phyloP scores from a whole-genome alignment of 2,113 vertebrate genomes.

The Boleophthalmus pectinirostris region DNA sequence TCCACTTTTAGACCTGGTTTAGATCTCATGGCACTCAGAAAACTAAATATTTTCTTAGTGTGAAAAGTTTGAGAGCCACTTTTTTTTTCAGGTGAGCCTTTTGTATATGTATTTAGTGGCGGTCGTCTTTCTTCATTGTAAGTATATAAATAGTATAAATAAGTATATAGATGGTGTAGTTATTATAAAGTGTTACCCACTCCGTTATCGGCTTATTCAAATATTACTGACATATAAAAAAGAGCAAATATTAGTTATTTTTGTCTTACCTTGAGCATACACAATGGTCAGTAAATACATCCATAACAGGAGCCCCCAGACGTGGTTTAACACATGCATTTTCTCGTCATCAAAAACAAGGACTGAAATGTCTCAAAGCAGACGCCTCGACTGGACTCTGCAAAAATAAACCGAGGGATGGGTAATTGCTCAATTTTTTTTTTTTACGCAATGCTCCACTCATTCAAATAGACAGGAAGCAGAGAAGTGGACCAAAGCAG shows the following conservation, averaged over 20 bases:
- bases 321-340: slow-evolving; percentile 39
- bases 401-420: slow-evolving; percentile 7
- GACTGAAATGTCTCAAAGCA: neutral
- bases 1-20: no score
- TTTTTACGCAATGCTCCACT: slow-evolving; percentile 12
- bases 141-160: no score
- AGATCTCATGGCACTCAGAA: no score
- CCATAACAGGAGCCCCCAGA: slow-evolving; percentile 45
- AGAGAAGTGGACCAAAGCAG: neutral
- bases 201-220: neutral
- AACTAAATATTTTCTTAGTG: no score
- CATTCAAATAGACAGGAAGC: neutral
- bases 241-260: neutral
- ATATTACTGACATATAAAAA: neutral
- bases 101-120: no score
- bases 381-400: slow-evolving; percentile 8
- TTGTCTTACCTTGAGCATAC: slow-evolving; percentile 45
- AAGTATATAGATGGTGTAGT: no score
- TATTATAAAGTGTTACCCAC: no score
- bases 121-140: no score
- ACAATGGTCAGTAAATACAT: slow-evolving; percentile 41
- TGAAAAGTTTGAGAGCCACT: no score
- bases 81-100: no score
- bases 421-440: slow-evolving; percentile 43
- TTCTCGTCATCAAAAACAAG: slow-evolving; percentile 21